Evolutionary conservation across 2,888 invertebrate genomes (phyloP), one percentile per base, ranked within the genome.

Genomic region (Helleia helle): DNA sequence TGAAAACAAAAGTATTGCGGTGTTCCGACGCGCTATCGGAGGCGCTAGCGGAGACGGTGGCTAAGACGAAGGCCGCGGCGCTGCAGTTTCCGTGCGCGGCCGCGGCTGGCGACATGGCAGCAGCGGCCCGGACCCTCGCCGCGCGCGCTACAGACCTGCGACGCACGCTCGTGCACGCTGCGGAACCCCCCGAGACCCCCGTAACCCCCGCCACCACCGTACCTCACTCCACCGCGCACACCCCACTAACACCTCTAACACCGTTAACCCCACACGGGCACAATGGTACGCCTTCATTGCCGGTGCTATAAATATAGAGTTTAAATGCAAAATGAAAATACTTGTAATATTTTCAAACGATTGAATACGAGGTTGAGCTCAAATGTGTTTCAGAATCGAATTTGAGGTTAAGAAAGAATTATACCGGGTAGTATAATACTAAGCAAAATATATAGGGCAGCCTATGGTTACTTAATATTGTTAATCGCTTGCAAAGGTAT

Each of bases 101-200:
- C 25, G 95, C 95, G 1, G 95, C 96, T 11, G 94, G 95, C 54
- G 94, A 94, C 55, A 97, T 97, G 97, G 95, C 97, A 4, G 95
- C 95, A 63, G 90, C 94, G 3, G 93, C 97, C 24, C 91, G 94
- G 15, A 91, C 92, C 52, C 90, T 97, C 27, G 95, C 95, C 1
- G 91, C 92, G 56, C 86, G 94, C 40, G 95, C 96, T 6, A 89
- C 90, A 54, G 92, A 93, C 56, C 84, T 96, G 39, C 93, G 95
- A 52, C 83, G 90, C 41, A 89, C 89, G 41, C 81, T 93, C 68
- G 87, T 93, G 42, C 89, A 92, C 58, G 90, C 92, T 5, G 91
- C 91, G 2, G 83, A 84, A 43, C 83, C 80, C 0, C 71, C 76
- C 5, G 58, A 56, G 41, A 55, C 62, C 8, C 24, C 12, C 36